These are phyloP conservation scores for Macroteleia sp. DNA, from an alignment of 2,888 invertebrate genomes.

Conservation along the genomic window DNA sequence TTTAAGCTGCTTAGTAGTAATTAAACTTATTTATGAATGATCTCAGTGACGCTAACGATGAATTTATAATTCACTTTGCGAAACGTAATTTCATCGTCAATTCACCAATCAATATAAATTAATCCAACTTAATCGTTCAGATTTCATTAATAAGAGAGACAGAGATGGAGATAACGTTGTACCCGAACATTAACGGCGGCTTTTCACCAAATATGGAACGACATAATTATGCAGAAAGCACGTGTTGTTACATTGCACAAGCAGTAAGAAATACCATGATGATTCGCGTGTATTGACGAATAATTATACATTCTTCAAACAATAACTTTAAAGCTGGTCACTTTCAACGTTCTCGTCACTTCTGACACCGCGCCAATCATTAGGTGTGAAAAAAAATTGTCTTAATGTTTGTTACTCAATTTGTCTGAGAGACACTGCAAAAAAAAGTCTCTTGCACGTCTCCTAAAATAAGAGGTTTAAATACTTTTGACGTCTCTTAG, in stretches of 20 bases:
- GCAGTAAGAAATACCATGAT: constrained; percentile 34
- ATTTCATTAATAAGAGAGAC: too few species aligned
- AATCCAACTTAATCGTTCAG: constrained; percentile 1
- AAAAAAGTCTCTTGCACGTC: too few species aligned
- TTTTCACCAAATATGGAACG: constrained; percentile 65
- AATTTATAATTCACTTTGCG: constrained; percentile 2
- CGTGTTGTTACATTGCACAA: constrained; percentile 69
- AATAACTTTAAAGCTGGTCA: constrained; percentile 20
- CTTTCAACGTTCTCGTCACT: constrained; percentile 22
- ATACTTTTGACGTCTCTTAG: too few species aligned
- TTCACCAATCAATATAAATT: constrained; percentile 16
- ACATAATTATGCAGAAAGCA: constrained; percentile 67
- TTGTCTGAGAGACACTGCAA: too few species aligned
- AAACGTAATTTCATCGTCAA: neutral
- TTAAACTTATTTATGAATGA: too few species aligned
- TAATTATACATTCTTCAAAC: constrained; percentile 28
- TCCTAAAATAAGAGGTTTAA: too few species aligned
- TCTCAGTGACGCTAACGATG: constrained; percentile 1
- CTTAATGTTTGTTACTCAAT: too few species aligned
- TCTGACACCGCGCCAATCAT: neutral
- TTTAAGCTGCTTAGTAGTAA: too few species aligned
- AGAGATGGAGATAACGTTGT: too few species aligned
- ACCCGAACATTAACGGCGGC: constrained; percentile 30
- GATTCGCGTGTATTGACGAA: constrained; percentile 29
- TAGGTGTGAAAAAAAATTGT: too few species aligned